Evolutionary conservation across 2,113 vertebrate genomes (phyloP).

Genomic region (Planiliza haematocheilus): DNA sequence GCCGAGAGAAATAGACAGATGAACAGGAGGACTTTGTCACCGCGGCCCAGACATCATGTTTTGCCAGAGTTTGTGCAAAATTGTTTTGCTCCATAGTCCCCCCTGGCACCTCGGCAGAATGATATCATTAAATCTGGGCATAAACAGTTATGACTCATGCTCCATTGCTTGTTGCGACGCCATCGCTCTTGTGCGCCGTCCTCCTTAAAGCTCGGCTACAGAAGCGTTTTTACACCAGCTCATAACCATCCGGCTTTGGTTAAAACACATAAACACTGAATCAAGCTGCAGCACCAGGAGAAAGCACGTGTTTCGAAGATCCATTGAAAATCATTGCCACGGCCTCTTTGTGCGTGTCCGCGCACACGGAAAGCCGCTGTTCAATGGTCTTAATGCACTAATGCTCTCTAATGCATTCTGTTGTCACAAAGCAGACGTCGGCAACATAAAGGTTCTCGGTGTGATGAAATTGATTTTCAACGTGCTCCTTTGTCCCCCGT

Average conservation of each 20-base stretch:
- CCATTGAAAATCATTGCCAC: constrained; percentile 18
- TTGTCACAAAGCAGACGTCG: constrained; percentile 17
- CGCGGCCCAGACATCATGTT: constrained; percentile 13
- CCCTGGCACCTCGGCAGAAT: constrained; percentile 14
- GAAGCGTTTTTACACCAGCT: background rate
- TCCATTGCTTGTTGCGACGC: constrained; percentile 17
- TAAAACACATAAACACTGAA: constrained; percentile 13
- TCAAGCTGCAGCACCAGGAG: background rate
- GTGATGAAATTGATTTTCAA: constrained; percentile 60
- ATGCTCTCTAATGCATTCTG: constrained; percentile 49
- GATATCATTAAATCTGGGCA: constrained; percentile 35
- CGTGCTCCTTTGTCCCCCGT: constrained; percentile 40
- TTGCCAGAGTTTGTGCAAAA: constrained; percentile 5
- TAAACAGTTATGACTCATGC: constrained; percentile 59
- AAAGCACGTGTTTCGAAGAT: constrained; percentile 8
- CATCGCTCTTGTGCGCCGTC: constrained; percentile 7
- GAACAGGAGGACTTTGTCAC: constrained; percentile 26
- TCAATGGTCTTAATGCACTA: constrained; percentile 49
- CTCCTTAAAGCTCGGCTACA: background rate
- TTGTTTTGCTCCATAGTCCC: constrained; percentile 20
- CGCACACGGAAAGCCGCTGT: background rate
- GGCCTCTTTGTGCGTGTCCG: constrained; percentile 19
- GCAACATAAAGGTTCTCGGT: constrained; percentile 28
- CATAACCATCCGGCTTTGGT: background rate
- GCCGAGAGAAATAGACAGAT: background rate